Evolutionary conservation across 2,888 invertebrate genomes (phyloP), one percentile per base, ranked within the genome.

Genomic region (Artemia sp.): DNA sequence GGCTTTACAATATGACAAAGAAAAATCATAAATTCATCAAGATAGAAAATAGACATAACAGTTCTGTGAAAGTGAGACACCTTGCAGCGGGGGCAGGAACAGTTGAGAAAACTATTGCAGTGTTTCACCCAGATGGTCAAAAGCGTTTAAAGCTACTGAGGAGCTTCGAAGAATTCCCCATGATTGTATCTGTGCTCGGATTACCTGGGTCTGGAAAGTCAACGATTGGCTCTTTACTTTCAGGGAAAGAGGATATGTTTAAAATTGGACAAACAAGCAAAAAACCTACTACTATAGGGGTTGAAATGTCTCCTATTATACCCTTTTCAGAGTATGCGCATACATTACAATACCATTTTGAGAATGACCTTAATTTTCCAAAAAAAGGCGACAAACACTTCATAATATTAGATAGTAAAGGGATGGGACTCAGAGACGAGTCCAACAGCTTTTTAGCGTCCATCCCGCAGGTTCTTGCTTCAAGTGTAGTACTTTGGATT

Each of bases 221-320:
- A 53, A 53, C 53, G 12, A 12, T 53, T 12, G 53, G 12, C 12
- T 53, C 53, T 12, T 53, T 1, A n/a, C 53, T 53, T 12, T 53
- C 53, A 12, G 53, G 53, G n/a, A 12, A 53, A 12, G 53, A 53
- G 12, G 12, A 12, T 12, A 53, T 53, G 53, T 53, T 53, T 53
- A 53, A 53, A n/a, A 12, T 12, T 12, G 53, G 53, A 12, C 12
- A n/a, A 53, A 53, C 12, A 53, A 53, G 53, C 53, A 53, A 12
- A 12, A 53, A n/a, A n/a, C 12, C 53, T 53, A 53, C 53, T 12
- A 53, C 53, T 12, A 12, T 53, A 12, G 53, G 53, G n/a, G n/a
- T 53, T 53, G 53, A 53, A 12, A 53, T 53, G 12, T 53, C 53
- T 53, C 53, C 53, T 53, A 53, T 53, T n/a, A 53, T 53, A 19